These are phyloP conservation scores for Cephus rjabovi DNA, from an alignment of 2,888 invertebrate genomes.

Conservation along the genomic window DNA sequence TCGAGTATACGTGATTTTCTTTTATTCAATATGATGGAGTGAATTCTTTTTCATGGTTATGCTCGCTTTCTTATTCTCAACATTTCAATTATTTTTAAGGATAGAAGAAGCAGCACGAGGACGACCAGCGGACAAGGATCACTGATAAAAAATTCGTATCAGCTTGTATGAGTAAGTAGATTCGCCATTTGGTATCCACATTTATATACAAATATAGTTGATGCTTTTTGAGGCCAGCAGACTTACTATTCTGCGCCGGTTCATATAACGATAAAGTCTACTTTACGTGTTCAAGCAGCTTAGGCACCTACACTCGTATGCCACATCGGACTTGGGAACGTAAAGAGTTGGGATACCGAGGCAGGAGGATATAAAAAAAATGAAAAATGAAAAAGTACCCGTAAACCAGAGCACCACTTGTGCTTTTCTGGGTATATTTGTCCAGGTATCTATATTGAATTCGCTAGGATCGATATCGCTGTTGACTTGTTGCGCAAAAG, in stretches of 20 bases:
- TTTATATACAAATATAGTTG: background rate
- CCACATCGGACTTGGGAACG: background rate
- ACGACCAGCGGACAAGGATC: background rate
- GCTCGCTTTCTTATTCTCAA: background rate
- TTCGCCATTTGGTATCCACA: background rate
- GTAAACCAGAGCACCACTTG: background rate
- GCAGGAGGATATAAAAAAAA: background rate
- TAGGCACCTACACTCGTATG: background rate
- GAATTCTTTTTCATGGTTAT: background rate
- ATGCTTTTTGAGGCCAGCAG: background rate
- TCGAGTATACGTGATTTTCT: background rate
- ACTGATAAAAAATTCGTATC: background rate
- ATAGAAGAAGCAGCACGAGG: background rate
- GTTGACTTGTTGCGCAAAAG: background rate
- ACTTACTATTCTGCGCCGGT: background rate
- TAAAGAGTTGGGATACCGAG: background rate
- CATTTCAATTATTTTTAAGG: background rate
- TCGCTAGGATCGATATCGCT: background rate
- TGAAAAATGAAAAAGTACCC: background rate
- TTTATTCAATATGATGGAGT: background rate
- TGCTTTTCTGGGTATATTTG: background rate
- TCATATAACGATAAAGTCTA: background rate
- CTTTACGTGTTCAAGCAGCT: background rate
- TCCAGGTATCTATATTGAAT: background rate
- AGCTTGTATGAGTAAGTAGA: background rate